Base-by-base conservation (phyloP, 92 coral and sea anemone species). In the Hydrozoanthus gracilis region DNA sequence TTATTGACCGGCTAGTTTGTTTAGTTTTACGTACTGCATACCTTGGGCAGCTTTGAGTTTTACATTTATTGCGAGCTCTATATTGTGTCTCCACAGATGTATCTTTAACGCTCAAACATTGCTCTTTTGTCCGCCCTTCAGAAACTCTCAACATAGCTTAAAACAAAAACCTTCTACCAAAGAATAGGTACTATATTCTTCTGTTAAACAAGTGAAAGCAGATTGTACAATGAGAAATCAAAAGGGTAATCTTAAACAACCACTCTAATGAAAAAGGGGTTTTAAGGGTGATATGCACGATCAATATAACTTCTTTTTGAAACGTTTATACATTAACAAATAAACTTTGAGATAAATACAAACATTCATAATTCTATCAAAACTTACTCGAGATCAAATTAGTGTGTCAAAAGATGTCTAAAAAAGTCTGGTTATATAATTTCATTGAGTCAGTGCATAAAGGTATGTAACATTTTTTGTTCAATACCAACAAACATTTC, bases 341-440 rank as follows among this genome's bases (percentile, higher is more conserved):
- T 49, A 80, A 64, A 44, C 35, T 52, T 5, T 51, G 18, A 64
- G 50, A 80, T 44, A 27, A 80, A 61, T 46, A 80, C 54, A 65
- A 47, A 65, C 69, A 80, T 6, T 7, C 47, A 18, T 65, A 80
- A 80, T 64, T 74, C 18, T 8, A 80, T 80, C 48, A 39, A 61
- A 65, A 80, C 85, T 80, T 80, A 80, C 48, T 27, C 48, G 50
- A 65, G 66, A n/a, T 66, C 75, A 76, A 76, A 20, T 52, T 48
- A 54, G 66, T 66, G 66, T 47, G 61, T 65, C 9, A 62, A 62
- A 17, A 35, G 62, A 60, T 56, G 46, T 39, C 74, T 44, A 9
- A 61, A 79, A 79, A 27, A 27, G 39, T 79, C 64, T 79, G 47
- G 11, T 44, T 62, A 44, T 62, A 44, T 62, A 64, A 62, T 60